These are phyloP conservation scores for Lemur catta DNA, from an alignment of 2,797 vertebrate species.

Conservation along the genomic window DNA sequence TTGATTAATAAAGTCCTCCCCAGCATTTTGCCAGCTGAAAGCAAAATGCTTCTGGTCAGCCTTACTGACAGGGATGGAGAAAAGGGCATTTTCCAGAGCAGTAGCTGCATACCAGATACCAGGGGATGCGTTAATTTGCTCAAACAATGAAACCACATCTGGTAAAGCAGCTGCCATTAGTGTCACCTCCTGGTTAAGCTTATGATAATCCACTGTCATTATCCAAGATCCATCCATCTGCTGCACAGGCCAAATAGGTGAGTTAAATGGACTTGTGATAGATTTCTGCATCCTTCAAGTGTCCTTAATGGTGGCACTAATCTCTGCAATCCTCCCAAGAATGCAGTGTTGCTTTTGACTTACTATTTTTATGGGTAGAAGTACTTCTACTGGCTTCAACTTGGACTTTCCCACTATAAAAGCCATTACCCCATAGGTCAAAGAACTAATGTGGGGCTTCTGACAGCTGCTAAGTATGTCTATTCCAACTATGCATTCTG, in stretches of 20 bases:
- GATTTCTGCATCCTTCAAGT: background rate
- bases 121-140: background rate
- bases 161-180: background rate
- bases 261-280: background rate
- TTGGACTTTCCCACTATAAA: background rate
- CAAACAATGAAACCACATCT: background rate
- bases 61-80: background rate
- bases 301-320: background rate
- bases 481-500: background rate
- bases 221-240: background rate
- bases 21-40: background rate
- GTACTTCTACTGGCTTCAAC: background rate
- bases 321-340: background rate
- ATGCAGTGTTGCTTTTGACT: background rate
- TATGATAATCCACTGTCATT: background rate
- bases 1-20: background rate
- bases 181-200: background rate
- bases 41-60: background rate
- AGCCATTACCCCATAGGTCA: background rate
- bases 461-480: background rate
- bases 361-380: background rate
- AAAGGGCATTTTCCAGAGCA: background rate
- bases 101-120: background rate
- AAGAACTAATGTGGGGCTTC: background rate
- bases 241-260: background rate